Evolutionary conservation across 2,888 invertebrate species (phyloP).

Genomic region (Eledona agricola): DNA sequence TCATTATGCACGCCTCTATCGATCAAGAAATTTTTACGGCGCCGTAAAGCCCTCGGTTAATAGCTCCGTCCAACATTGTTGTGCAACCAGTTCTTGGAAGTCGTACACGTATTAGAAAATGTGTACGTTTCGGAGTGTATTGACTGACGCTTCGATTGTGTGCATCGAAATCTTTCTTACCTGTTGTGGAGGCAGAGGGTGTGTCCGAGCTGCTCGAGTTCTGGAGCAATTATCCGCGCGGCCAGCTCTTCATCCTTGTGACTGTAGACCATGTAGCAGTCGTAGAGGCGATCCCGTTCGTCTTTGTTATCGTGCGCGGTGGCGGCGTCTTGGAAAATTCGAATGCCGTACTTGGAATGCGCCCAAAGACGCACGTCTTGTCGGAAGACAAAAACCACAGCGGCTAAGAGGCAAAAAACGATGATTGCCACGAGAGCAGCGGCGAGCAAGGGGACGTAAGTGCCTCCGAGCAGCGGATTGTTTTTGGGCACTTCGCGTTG

Average conservation of each 20-base stretch:
- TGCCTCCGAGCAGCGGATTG: constrained; percentile 72
- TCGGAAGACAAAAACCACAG: constrained; percentile 77
- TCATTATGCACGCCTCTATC: no score
- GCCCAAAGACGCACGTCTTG: constrained; percentile 82
- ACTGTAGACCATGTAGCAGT: constrained; percentile 89
- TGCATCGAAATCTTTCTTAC: constrained; percentile 10
- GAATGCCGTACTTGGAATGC: constrained; percentile 79
- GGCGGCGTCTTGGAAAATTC: constrained; percentile 73
- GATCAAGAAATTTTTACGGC: no score
- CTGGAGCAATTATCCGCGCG: constrained; percentile 74
- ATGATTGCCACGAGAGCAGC: constrained; percentile 75
- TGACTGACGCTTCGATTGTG: not conserved
- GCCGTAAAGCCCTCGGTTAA: no score
- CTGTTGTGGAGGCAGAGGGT: constrained; percentile 73
- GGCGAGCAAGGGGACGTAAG: constrained; percentile 78
- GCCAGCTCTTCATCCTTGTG: constrained; percentile 79
- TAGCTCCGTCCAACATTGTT: no score
- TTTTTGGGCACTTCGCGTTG: constrained; percentile 68
- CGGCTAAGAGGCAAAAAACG: constrained; percentile 73
- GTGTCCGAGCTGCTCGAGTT: constrained; percentile 77
- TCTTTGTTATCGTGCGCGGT: constrained; percentile 64
- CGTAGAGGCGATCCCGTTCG: constrained; percentile 69
- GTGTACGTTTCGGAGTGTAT: constrained; percentile 1
- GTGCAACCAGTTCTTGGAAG: no score
- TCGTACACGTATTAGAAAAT: no score